These are phyloP conservation scores for Solea solea DNA, from an alignment of 2,113 vertebrate species.

Conservation along the genomic window DNA sequence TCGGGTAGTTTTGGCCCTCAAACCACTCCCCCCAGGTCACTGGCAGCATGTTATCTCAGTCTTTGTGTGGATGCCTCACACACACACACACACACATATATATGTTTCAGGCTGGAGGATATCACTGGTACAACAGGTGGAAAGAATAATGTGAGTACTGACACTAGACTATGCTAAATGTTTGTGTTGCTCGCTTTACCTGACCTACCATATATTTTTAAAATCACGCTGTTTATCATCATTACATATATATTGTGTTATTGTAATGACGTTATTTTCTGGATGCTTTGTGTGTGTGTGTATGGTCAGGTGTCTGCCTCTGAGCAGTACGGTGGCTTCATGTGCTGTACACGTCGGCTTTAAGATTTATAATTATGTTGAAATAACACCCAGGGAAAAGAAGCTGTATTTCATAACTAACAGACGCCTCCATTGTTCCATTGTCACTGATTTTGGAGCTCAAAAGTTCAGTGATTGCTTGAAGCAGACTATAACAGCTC, in stretches of 20 bases:
- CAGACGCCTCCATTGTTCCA: neutral
- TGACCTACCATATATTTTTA: neutral
- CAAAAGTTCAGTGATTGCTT: constrained; percentile 21
- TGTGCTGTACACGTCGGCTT: neutral
- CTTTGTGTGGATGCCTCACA: constrained; percentile 12
- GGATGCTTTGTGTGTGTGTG: neutral
- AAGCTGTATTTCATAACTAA: neutral
- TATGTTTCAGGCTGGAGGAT: constrained; percentile 10
- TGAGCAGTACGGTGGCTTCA: neutral
- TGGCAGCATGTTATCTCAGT: constrained; percentile 38
- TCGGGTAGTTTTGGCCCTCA: constrained; percentile 14
- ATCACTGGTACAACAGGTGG: constrained; percentile 26
- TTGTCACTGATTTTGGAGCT: neutral
- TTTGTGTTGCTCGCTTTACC: neutral
- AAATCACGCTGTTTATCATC: neutral
- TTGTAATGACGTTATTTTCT: neutral
- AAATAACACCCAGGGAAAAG: neutral
- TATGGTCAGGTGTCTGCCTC: neutral
- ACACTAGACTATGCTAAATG: neutral
- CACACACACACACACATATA: neutral
- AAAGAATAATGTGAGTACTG: constrained; percentile 59
- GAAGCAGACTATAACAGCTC: constrained; percentile 16
- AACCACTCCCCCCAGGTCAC: constrained; percentile 49
- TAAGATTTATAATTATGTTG: neutral
- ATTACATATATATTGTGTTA: neutral